These are phyloP conservation scores for Pholis gunnellus DNA, from an alignment of 2,113 vertebrate genomes.

Conservation along the genomic window DNA sequence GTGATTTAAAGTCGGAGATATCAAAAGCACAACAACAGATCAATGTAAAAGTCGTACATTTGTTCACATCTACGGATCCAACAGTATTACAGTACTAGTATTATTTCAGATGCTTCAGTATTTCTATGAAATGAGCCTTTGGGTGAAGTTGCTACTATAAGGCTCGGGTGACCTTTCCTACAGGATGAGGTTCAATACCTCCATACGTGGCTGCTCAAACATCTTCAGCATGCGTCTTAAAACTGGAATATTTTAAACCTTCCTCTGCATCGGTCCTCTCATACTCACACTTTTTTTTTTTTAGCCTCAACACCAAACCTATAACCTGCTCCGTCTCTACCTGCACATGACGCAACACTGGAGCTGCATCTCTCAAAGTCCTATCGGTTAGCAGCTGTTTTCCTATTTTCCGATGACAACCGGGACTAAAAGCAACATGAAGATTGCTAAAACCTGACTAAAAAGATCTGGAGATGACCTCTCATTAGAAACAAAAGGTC, in stretches of 20 bases:
- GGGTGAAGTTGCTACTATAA: constrained; percentile 50
- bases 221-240: neutral
- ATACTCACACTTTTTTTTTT: neutral
- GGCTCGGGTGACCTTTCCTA: constrained; percentile 35
- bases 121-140: constrained; percentile 31
- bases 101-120: constrained; percentile 59
- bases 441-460: constrained; percentile 32
- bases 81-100: constrained; percentile 24
- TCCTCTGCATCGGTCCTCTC: neutral
- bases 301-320: neutral
- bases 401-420: constrained; percentile 16
- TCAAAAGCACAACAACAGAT: constrained; percentile 12
- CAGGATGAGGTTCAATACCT: constrained; percentile 3
- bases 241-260: neutral
- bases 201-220: neutral
- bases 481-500: neutral
- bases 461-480: constrained; percentile 20
- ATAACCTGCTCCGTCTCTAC: neutral
- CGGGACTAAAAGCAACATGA: neutral
- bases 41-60: constrained; percentile 6
- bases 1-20: neutral
- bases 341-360: constrained; percentile 1
- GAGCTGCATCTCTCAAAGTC: constrained; percentile 3
- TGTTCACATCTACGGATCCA: constrained; percentile 21
- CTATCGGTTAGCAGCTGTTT: constrained; percentile 19